Base-by-base conservation (phyloP, 1,140 invertebrate genomes). In the Drosophila tristis region DNA sequence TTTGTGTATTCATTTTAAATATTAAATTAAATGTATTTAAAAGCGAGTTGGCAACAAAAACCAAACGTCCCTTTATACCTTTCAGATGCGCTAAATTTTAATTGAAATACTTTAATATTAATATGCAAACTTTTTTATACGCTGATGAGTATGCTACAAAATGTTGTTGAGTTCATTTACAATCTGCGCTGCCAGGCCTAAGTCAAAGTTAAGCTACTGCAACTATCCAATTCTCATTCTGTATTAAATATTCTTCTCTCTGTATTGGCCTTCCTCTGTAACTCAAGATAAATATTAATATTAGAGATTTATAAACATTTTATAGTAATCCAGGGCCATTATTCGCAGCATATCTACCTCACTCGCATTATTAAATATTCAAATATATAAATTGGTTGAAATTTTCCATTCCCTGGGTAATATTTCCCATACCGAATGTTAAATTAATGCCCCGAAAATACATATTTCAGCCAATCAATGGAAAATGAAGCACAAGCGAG, bases 11-110 rank as follows among this genome's bases (percentile, higher is more conserved):
- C n/a, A n/a, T n/a, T n/a, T 68, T 59, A 74, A 82, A 86, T 82
- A 86, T 86, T 89, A 86, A 86, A 86, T 86, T 87, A 78, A 76
- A 87, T 89, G 71, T 75, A 62, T 87, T 86, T 89, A 75, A 89
- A 77, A 82, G 65, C 66, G 66, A 44, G 77, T 71, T 20, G 11
- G 25, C 1, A 15, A 25, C 3, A 6, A 45, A 35, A 50, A 8
- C 35, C 13, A 15, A 11, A 2, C 29, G 6, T 8, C 20, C 11
- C 9, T 11, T 9, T 60, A 16, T 5, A 56, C 50, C 31, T 56
- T 56, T 70, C 39, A 35, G 11, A 49, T 20, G 20, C n/a, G 25
- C 35, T 20, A 11, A 35, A 31, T 58, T 58, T 49, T 50, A 58
- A 70, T 70, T 58, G 43, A 58, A 25, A 65, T n/a, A 66, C 51